A percentile compares a stretch with the other conserved stretches of the same genome.
These are phyloP conservation scores for Clarias pachynema DNA, from an alignment of 2,797 vertebrate species.

Conservation along the genomic window DNA sequence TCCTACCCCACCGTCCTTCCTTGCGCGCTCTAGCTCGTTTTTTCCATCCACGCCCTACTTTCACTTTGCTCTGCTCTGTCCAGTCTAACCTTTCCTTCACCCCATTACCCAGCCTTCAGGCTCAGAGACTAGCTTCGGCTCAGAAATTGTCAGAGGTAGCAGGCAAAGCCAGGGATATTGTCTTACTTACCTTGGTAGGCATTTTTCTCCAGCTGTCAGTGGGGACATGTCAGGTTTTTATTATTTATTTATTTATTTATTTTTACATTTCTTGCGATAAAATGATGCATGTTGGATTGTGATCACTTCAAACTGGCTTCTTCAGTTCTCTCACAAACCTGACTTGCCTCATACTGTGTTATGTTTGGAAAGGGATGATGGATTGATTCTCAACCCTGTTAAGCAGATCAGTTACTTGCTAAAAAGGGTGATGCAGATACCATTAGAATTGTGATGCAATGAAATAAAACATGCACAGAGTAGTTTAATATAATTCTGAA, in stretches of 20 bases:
- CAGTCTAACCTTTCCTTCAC: conserved; percentile 73
- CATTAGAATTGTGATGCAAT: neutral
- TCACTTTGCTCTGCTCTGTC: conserved; percentile 72
- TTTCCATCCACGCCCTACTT: conserved; percentile 69
- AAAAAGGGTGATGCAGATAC: neutral
- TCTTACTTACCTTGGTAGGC: neutral
- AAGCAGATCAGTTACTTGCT: neutral
- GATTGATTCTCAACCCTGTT: neutral
- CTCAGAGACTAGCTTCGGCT: conserved; percentile 80
- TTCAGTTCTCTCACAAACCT: neutral
- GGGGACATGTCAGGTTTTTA: no score
- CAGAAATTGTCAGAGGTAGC: conserved; percentile 54
- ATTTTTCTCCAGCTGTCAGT: no score
- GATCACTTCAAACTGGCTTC: neutral
- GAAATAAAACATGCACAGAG: neutral
- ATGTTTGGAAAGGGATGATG: neutral
- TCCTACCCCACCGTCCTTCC: conserved; percentile 31
- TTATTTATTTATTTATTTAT: fast-evolving
- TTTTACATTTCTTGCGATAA: neutral
- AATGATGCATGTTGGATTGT: neutral
- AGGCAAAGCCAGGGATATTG: conserved; percentile 23
- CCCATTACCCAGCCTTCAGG: conserved; percentile 53
- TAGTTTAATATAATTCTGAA: neutral
- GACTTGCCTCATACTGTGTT: neutral
- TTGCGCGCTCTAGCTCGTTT: conserved; percentile 53